Evolutionary conservation across 1,140 invertebrate species (phyloP), one percentile per base, ranked within the genome.

Genomic region (Penaeus indicus): DNA sequence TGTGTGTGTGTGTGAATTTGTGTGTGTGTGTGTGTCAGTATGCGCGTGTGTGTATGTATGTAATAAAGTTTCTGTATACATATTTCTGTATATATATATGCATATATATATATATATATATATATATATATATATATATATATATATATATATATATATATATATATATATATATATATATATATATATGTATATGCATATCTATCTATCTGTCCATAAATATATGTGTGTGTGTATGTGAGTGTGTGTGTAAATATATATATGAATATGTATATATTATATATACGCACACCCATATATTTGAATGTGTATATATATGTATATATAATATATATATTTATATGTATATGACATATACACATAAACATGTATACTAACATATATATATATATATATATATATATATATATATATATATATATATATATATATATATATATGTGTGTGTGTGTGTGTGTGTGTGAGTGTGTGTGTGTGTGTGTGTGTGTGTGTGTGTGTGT

Each of bases 161-260:
- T 69, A 69, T 69, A 69, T 69, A 69, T 69, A 69, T 69, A 69
- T 22, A 69, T 69, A 69, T 69, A 69, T 69, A 69, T 69, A 69
- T 69, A 69, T 69, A 22, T 69, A 69, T 69, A 69, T 69, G 22
- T 69, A 69, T 69, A 22, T 69, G 22, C 22, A 69, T 69, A 69
- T 69, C 5, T 69, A 69, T 69, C 5, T 69, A 69, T 69, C 5
- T 69, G 4, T 67, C 22, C 27, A 67, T 67, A 67, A n/a, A 69
- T 69, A 69, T 69, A 69, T 19, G 10, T 21, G 19, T 69, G 67
- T 25, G 22, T 27, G 19, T 27, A 0, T 13, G 27, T 21, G 67
- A 4, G 10, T 16, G 10, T 25, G 27, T 25, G 27, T 4, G 27
- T 69, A 69, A 4, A 18, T n/a, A 25, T 69, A n/a, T 32, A 22